A percentile compares a stretch with the other conserved stretches of the same genome.
These are phyloP conservation scores for Notarius quadriscutis DNA, from an alignment of 2,113 vertebrate species.

Conservation along the genomic window DNA sequence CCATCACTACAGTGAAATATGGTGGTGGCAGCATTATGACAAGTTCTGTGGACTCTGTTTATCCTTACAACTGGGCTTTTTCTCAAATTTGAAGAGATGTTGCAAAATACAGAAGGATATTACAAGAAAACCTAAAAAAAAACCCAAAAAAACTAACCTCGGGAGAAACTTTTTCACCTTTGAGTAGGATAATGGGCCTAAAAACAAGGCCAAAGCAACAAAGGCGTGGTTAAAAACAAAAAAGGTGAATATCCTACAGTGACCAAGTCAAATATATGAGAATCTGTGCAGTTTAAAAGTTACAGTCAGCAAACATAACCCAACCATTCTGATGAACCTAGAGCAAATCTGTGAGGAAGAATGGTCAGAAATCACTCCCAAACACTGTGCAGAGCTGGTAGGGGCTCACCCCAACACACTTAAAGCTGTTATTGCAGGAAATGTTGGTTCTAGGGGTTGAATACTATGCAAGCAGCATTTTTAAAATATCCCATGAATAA, in stretches of 20 bases:
- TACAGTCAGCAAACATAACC: not conserved
- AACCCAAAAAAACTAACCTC: not conserved
- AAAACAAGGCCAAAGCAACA: not conserved
- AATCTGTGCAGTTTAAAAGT: not conserved
- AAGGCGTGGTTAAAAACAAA: not conserved
- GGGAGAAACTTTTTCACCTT: not conserved
- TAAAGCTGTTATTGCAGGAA: not conserved
- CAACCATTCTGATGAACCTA: not conserved
- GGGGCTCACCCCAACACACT: not conserved
- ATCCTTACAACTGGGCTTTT: not conserved
- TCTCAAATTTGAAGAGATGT: not conserved
- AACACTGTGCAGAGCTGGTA: not conserved
- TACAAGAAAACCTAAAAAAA: not conserved
- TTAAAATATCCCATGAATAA: not conserved
- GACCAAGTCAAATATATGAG: not conserved
- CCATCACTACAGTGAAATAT: too few species aligned
- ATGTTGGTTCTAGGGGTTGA: not conserved
- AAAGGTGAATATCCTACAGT: not conserved
- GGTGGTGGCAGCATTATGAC: too few species aligned
- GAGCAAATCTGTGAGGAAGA: not conserved
- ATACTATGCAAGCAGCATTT: not conserved
- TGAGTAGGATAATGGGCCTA: not conserved
- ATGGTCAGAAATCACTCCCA: not conserved
- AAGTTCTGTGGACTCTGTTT: not conserved
- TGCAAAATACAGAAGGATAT: not conserved